Evolutionary conservation across 2,113 vertebrate species (phyloP).

Genomic region (Odocoileus virginianus): DNA sequence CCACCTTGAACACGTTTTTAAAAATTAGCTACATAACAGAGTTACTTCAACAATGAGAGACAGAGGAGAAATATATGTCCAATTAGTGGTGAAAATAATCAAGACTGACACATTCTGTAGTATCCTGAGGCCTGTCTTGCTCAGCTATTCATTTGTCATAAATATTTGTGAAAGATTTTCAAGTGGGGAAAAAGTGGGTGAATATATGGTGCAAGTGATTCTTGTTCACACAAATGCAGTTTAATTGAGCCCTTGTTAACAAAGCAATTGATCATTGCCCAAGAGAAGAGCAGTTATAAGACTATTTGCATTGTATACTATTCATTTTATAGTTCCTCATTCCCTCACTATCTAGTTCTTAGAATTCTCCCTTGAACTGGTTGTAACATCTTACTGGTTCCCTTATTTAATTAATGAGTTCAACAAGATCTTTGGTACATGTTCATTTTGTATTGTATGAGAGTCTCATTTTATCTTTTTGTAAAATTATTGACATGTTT

Average conservation of each 20-base stretch:
- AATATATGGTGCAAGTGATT: not conserved
- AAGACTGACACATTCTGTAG: not conserved
- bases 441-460: not conserved
- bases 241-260: not conserved
- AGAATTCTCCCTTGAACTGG: not conserved
- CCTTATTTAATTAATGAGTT: not conserved
- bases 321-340: not conserved
- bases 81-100: not conserved
- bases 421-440: not conserved
- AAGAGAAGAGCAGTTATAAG: not conserved
- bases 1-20: not conserved
- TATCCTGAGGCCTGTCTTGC: not conserved
- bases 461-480: not conserved
- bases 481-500: not conserved
- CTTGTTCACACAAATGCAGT: not conserved
- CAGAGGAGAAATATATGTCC: not conserved
- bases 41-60: not conserved
- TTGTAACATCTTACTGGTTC: not conserved
- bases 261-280: not conserved
- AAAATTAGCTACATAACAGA: not conserved
- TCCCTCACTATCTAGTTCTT: not conserved
- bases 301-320: accelerated
- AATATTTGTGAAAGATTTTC: not conserved
- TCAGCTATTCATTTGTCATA: not conserved
- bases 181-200: not conserved